Conservation (phyloP, 2,888 invertebrate genomes). For the Drepanosiphum platanoidis region DNA sequence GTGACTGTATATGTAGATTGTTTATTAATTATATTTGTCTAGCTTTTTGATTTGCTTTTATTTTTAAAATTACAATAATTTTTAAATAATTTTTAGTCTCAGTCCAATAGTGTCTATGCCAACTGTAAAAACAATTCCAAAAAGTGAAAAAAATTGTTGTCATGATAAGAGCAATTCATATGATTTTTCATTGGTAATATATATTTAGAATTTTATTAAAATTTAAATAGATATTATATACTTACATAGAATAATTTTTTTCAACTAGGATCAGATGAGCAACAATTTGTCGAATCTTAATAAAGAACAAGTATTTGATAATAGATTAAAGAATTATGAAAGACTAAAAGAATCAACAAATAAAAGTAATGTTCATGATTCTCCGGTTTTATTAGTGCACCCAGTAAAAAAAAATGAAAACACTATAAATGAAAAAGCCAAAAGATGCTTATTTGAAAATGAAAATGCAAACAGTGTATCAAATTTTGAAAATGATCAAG, state of each 20-base stretch:
- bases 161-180: conserved; percentile 23
- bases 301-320: neutral
- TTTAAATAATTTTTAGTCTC: conserved; percentile 39
- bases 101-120: conserved; percentile 40
- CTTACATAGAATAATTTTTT: neutral
- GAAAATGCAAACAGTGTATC: neutral
- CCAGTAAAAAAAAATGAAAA: neutral
- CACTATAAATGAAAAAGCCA: conserved; percentile 25
- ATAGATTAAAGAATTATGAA: conserved; percentile 15
- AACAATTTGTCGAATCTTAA: conserved; percentile 7
- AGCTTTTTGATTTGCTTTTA: neutral
- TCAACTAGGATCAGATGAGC: conserved; percentile 21
- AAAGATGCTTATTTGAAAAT: conserved; percentile 58
- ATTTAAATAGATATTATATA: neutral
- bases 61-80: neutral
- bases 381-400: neutral
- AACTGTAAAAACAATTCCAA: conserved; percentile 18
- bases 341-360: neutral
- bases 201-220: neutral
- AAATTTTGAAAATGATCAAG: conserved; percentile 53
- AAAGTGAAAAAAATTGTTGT: conserved; percentile 13
- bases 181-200: conserved; percentile 32
- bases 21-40: neutral
- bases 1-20: neutral
- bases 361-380: neutral